Evolutionary conservation across 2,888 invertebrate species (phyloP), one percentile per base, ranked within the genome.

Genomic region (Helicoverpa assulta): DNA sequence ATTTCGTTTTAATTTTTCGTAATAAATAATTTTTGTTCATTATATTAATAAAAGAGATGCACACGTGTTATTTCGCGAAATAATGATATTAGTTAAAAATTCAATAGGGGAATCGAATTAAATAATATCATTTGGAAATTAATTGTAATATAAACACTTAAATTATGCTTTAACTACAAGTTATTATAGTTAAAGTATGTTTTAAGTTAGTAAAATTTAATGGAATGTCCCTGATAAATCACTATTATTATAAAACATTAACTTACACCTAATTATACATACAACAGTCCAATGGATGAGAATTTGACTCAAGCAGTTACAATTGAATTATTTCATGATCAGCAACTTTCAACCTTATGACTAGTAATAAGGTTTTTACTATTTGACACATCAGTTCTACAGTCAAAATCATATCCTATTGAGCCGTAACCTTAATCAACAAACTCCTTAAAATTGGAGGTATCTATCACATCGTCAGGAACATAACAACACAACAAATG

Each of bases 11-110:
- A 73, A 52, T 67, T 70, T 73, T 79, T 75, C 59, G 40, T 82
- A 78, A 83, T 83, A 82, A 83, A 79, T 77, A 73, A 21, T 75
- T 71, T 73, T 76, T 82, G 54, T 75, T 83, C 65, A 70, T 78
- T 75, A 80, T 29, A 65, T 62, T 40, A 40, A 10, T 68, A 60
- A 59, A 53, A 69, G 29, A 69, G 76, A 82, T 84, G 78, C 83
- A 80, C 76, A 55, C 63, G 10, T 68, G 71, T 63, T 83, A 81
- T 76, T 67, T 43, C 18, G 57, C 62, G 64, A 76, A 62, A 61
- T 63, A 69, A 70, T 72, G 72, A 77, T 76, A 80, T 80, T 77
- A 74, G 21, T 57, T 26, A 53, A 12, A 62, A 63, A 82, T 82
- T 73, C 77, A 79, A 69, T 63, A 60, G 40, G 10, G 5, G 40